Evolutionary conservation across 2,113 vertebrate species (phyloP).

Genomic region (Chaetura pelagica): DNA sequence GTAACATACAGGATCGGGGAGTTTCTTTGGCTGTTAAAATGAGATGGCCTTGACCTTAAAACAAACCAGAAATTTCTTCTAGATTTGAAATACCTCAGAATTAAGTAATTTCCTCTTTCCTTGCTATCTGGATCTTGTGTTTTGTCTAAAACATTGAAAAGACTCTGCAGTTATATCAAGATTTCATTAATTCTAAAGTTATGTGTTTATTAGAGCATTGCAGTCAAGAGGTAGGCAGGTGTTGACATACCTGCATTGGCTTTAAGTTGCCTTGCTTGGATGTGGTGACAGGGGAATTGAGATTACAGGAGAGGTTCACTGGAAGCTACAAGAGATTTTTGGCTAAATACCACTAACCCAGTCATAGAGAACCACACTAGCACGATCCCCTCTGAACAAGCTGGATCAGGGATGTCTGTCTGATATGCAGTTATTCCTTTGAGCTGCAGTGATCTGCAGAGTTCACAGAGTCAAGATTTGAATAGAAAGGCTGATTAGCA

Average conservation of each 20-base stretch:
- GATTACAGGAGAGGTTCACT: neutral
- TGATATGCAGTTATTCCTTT: neutral
- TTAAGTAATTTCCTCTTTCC: neutral
- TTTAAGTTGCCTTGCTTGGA: neutral
- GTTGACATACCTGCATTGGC: neutral
- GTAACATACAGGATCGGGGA: neutral
- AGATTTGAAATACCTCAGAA: neutral
- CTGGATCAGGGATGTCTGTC: conserved; percentile 25
- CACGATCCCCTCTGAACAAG: neutral
- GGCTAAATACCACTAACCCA: neutral
- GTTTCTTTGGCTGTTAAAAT: neutral
- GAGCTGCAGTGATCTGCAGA: conserved; percentile 20
- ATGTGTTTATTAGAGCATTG: neutral
- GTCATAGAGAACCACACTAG: neutral
- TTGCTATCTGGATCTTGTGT: neutral
- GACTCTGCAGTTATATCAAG: neutral
- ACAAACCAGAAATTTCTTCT: neutral
- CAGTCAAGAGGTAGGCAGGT: neutral
- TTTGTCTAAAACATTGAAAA: neutral
- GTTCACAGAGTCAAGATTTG: neutral
- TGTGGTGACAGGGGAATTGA: neutral
- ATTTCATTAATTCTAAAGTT: neutral
- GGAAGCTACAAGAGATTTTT: neutral
- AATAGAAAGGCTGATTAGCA: conserved; percentile 1
- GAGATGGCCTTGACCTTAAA: neutral